phyloP scores from a whole-genome alignment of 1,140 invertebrate species.

The Calycopis cecrops region DNA sequence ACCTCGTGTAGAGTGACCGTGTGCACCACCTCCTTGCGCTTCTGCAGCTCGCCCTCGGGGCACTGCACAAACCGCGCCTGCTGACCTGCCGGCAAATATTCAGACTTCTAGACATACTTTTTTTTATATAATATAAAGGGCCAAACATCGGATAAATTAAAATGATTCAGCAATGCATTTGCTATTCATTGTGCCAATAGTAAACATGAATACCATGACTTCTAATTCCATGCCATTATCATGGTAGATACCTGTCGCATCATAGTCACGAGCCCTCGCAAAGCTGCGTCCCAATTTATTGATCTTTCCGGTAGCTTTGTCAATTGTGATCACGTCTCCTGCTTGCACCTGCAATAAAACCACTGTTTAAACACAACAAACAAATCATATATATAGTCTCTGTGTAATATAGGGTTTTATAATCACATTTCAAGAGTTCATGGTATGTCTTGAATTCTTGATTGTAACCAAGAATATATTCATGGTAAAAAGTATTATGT shows the following conservation, averaged over 20 bases:
- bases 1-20: conserved; percentile 99
- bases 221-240: too few species aligned
- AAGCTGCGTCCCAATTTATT: conserved; percentile 96
- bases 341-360: conserved; percentile 82
- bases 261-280: conserved; percentile 96
- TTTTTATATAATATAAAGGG: background rate
- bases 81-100: conserved; percentile 76
- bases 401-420: too few species aligned
- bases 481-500: too few species aligned
- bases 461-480: too few species aligned
- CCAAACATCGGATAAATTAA: background rate
- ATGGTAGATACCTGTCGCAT: conserved; percentile 89
- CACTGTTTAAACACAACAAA: too few species aligned
- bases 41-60: conserved; percentile 98
- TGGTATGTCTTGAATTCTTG: too few species aligned
- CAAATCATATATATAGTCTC: too few species aligned
- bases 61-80: conserved; percentile 97
- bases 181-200: too few species aligned
- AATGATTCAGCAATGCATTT: background rate
- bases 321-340: conserved; percentile 97
- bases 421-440: too few species aligned
- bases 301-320: conserved; percentile 98
- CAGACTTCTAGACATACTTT: too few species aligned
- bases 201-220: too few species aligned
- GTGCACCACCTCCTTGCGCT: conserved; percentile 99